A percentile compares a stretch with the other conserved stretches of the same genome.
These are phyloP conservation scores for Mimumesa dahlbomi DNA, from an alignment of 2,888 invertebrate genomes.

Conservation along the genomic window DNA sequence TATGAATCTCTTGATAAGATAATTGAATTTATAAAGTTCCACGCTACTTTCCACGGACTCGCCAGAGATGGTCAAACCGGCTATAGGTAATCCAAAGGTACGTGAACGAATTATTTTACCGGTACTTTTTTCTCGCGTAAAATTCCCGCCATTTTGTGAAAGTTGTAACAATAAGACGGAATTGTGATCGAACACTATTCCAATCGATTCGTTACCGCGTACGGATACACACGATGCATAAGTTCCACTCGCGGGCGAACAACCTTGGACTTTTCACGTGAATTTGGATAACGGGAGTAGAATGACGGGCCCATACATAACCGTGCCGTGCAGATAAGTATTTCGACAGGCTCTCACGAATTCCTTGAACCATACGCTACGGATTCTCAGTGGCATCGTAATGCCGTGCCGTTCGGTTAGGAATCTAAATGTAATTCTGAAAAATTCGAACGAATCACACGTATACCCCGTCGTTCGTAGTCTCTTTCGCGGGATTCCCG, in stretches of 20 bases:
- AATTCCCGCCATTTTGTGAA: no score
- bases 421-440: slow-evolving; percentile 20
- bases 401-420: slow-evolving; percentile 3
- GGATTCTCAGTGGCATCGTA: slow-evolving; percentile 34
- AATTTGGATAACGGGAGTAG: slow-evolving; percentile 55
- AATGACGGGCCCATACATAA: slow-evolving; percentile 21
- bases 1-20: no score
- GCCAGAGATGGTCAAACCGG: no score
- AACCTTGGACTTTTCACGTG: slow-evolving; percentile 19
- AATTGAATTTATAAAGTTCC: no score
- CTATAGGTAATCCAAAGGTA: no score
- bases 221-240: no score
- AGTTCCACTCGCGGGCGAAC: background rate
- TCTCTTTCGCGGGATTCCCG: background rate
- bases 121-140: no score
- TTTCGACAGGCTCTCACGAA: slow-evolving; percentile 27
- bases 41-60: no score
- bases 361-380: slow-evolving; percentile 30
- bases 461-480: no score
- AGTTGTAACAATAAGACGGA: no score
- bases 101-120: no score
- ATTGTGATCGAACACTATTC: background rate
- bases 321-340: slow-evolving; percentile 38
- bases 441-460: background rate
- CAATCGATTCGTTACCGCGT: background rate